Base-by-base conservation (phyloP, 1,140 invertebrate species). In the Bicyclus anynana region DNA sequence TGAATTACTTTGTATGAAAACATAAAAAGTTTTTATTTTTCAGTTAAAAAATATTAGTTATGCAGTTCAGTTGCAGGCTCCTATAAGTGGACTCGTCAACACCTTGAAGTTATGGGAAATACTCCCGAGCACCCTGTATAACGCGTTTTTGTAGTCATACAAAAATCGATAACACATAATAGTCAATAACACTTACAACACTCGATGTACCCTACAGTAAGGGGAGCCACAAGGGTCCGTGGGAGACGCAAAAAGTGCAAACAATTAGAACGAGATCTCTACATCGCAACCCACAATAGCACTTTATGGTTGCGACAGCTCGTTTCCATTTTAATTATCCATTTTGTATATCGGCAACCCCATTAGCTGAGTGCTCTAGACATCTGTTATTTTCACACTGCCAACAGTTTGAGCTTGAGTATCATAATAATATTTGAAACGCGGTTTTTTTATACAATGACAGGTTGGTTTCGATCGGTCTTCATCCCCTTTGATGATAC, bases 211-310 rank as follows among this genome's bases (percentile, higher is more conserved):
- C 65, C 53, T 52, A 40, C 49, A 27, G 50, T 51, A 18, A 49
- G 37, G 52, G 58, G 51, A 42, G 50, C 56, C 29, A 40, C 52
- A 26, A 52, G 59, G 49, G 67, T 59, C 48, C 42, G 59, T 38
- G 59, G 58, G 68, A 56, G 54, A 65, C 60, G 69, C 65, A 59
- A 84, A 86, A 84, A 81, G 83, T 83, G 78, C 83, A 83, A 86
- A 84, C 83, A 86, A 86, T 86, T 86, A 84, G 76, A 73, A 74
- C 59, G 70, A 74, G 72, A 62, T 70, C 70, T 80, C 82, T 86
- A 84, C 82, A 58, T 67, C 66, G 74, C 65, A 33, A 44, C 68
- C 55, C 65, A 82, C 77, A 80, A 86, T 79, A 62, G 75, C 74
- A 76, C 80, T 84, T 69, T 62, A 74, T 74, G 78, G 70, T 75